Percentiles rank a stretch among this genome's conserved stretches.
Evolutionary conservation across 2,113 vertebrate genomes (phyloP).

Genomic region (Dendropsophus ebraccatus): DNA sequence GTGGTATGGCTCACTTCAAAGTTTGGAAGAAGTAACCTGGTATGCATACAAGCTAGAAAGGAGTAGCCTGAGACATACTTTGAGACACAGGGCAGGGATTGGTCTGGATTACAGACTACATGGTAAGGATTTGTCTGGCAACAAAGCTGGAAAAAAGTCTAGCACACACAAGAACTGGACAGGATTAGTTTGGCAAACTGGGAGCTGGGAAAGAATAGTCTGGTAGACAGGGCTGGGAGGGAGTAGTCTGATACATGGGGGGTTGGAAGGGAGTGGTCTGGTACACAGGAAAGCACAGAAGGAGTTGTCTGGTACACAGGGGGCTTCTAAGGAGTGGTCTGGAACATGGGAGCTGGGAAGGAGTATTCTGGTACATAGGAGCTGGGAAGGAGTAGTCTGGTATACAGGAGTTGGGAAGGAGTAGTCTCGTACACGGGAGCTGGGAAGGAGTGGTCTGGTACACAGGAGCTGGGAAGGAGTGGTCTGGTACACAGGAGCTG

Average conservation of each 20-base stretch:
- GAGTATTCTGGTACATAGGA: neutral
- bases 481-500: too few species aligned
- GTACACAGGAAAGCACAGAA: neutral
- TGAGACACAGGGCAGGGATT: too few species aligned
- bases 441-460: too few species aligned
- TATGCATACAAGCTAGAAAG: too few species aligned
- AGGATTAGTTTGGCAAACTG: neutral
- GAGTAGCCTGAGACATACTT: too few species aligned
- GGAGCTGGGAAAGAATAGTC: neutral
- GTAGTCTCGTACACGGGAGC: too few species aligned
- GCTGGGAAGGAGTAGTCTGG: too few species aligned
- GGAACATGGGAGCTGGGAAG: neutral
- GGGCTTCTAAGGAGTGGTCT: neutral
- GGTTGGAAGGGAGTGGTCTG: neutral
- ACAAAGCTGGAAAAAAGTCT: too few species aligned
- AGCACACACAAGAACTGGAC: neutral
- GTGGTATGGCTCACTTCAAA: too few species aligned
- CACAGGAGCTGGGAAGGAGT: too few species aligned
- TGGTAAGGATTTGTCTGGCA: neutral
- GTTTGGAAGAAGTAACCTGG: too few species aligned
- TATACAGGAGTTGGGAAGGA: too few species aligned
- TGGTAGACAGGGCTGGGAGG: neutral
- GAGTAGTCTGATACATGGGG: neutral
- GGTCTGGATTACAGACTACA: neutral
- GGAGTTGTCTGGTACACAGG: neutral